These are phyloP conservation scores for Laupala kohalensis DNA, from an alignment of 1,140 invertebrate genomes.

Conservation along the genomic window DNA sequence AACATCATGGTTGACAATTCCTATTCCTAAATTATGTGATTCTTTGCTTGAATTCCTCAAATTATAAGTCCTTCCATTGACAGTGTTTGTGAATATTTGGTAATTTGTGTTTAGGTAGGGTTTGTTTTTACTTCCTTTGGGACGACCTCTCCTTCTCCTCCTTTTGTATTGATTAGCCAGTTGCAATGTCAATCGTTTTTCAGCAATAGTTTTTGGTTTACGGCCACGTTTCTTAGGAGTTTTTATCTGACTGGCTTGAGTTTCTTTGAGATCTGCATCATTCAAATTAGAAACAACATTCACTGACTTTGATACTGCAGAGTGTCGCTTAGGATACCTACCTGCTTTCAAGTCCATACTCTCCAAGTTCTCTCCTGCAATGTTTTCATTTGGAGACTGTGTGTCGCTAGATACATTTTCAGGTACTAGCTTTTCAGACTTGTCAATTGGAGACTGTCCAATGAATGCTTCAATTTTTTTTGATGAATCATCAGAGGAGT, in stretches of 20 bases:
- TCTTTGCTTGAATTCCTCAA: background rate
- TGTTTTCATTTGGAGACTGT: background rate
- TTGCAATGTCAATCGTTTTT: conserved; percentile 25
- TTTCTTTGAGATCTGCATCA: too few relatives aligned
- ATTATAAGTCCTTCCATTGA: background rate
- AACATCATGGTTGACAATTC: too few relatives aligned
- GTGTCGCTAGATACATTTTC: background rate
- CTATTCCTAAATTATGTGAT: background rate
- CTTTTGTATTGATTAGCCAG: background rate
- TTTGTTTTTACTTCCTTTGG: background rate
- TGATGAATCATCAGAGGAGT: background rate
- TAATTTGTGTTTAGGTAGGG: background rate
- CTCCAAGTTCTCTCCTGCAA: background rate
- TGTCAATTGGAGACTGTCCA: background rate
- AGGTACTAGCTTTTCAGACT: background rate
- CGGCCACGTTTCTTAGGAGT: conserved; percentile 14
- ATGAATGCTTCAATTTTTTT: background rate
- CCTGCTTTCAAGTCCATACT: background rate
- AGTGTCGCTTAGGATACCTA: background rate
- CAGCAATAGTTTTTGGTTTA: conserved; percentile 26
- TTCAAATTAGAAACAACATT: background rate
- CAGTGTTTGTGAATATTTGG: background rate
- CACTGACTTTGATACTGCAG: background rate
- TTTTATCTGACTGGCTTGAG: too few relatives aligned
- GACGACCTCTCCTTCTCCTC: background rate